Evolutionary conservation across 2,888 invertebrate species (phyloP), one percentile per base, ranked within the genome.

Genomic region (Plagiodera versicolora): DNA sequence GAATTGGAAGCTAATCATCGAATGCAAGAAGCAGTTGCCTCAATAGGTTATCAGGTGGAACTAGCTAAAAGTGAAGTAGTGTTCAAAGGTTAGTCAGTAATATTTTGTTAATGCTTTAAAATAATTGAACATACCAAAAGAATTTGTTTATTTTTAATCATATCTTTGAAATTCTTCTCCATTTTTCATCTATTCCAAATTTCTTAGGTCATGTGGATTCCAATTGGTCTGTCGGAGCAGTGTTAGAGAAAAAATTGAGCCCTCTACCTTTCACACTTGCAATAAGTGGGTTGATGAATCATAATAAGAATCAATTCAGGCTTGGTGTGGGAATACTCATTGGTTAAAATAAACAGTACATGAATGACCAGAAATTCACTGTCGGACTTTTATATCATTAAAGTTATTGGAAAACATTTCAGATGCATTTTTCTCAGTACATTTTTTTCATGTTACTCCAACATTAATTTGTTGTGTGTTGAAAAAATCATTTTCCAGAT

Each of bases 261-360:
- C 97, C 97, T 0, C 82, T 98, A 74, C 98, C 98, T 49, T 95
- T 98, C 82, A 92, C 94, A 8, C 91, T 98, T 74, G 91, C 94
- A 4, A 84, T 98, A 44, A 95, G 95, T 71, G 97, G 94, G 58
- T 87, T 93, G 82, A 86, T 96, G 74, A 97, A 96, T 84, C 97
- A 98, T 78, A 87, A 87, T 63, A 98, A 97, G 80, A 90, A 90
- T 77, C 91, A 93, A 77, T 96, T 95, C 82, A 89, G 92, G 81
- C 89, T 98, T 74, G 98, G 98, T 68, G 90, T 96, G 76, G 98
- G 97, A 62, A 87, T 98, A 72, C 91, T 97, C 78, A 92, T 98
- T 74, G 97, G 97, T 77, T 94, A 90, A 83, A 70, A 48, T 35
- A 46, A 46, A 51, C 30, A 10, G 39, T 58, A 57, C 46, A 62